Evolutionary conservation across 2,888 invertebrate species (phyloP), one percentile per base, ranked within the genome.

Genomic region (Xylophagus ater): DNA sequence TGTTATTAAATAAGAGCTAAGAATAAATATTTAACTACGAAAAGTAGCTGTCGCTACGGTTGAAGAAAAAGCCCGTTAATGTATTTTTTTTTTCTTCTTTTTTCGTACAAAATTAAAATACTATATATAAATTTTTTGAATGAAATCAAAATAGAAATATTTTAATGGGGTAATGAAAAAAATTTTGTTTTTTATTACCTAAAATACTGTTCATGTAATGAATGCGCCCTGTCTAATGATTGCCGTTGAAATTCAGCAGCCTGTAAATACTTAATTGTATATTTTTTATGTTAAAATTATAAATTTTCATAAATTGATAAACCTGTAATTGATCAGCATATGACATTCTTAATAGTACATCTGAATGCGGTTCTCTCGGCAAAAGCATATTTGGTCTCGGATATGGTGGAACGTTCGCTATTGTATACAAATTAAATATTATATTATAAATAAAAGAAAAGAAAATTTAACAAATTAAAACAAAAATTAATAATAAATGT

Each of bases 341-440:
- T 36, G 63, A 62, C 65, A 65, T 65, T 37, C 65, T 58, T 53
- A 66, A 54, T 53, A 65, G 52, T 39, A 65, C 65, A 51, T 65
- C 65, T 47, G 65, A 62, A 51, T 65, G 65, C 37, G 65, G 65
- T 48, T 65, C 65, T 45, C 65, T 62, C 56, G 62, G 56, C 58
- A 65, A 59, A 60, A 65, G 58, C 61, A 65, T 64, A 62, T 65
- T 65, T 59, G 65, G 65, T 49, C 65, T 62, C 51, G 65, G 65
- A 58, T 66, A 65, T 54, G 61, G 63, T 40, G 62, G 60, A 58
- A 65, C 65, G 60, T 65, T 65, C 56, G 65, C 65, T 59, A 37
- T 31, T 20, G 12, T n/a, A 19, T 21, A 19, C 15, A 15, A 44
- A 37, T 19, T n/a, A n/a, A n/a, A n/a, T n/a, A n/a, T n/a, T n/a